phyloP scores from a whole-genome alignment of 2,888 invertebrate species.

The Hydraecia micacea region DNA sequence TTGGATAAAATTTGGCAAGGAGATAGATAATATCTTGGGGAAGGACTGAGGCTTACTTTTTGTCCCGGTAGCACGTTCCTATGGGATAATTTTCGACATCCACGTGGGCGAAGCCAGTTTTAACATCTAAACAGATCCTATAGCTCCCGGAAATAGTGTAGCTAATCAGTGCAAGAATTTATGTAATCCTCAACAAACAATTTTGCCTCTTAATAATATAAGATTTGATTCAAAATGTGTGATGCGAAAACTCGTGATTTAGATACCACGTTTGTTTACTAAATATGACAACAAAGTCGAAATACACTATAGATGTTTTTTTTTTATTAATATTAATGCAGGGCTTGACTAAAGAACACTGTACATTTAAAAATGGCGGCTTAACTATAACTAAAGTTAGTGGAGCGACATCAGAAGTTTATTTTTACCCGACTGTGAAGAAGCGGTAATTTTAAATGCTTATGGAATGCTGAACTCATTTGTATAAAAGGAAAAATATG shows the following conservation, averaged over 20 bases:
- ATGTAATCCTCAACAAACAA: too few relatives aligned
- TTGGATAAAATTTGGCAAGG: too few relatives aligned
- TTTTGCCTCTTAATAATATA: too few relatives aligned
- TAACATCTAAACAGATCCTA: too few relatives aligned
- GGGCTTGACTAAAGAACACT: constrained; percentile 39
- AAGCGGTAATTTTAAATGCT: constrained; percentile 45
- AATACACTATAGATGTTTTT: constrained; percentile 5
- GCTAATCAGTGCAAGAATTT: too few relatives aligned
- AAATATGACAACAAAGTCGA: background rate
- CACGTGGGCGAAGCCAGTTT: too few relatives aligned
- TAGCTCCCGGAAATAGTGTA: too few relatives aligned
- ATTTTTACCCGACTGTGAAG: background rate
- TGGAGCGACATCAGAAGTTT: constrained; percentile 4
- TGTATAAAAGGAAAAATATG: background rate
- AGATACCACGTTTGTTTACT: constrained; percentile 2
- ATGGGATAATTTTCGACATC: too few relatives aligned
- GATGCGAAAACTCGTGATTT: background rate
- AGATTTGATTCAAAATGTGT: background rate
- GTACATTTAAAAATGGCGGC: constrained; percentile 46
- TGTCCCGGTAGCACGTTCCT: too few relatives aligned
- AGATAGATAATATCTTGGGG: too few relatives aligned
- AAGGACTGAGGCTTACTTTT: too few relatives aligned
- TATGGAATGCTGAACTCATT: constrained; percentile 14
- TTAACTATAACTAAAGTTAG: constrained; percentile 32
- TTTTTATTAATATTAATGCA: constrained; percentile 19